Evolutionary conservation across 2,797 vertebrate genomes (phyloP).

Genomic region (Pteronotus mesoamericanus): DNA sequence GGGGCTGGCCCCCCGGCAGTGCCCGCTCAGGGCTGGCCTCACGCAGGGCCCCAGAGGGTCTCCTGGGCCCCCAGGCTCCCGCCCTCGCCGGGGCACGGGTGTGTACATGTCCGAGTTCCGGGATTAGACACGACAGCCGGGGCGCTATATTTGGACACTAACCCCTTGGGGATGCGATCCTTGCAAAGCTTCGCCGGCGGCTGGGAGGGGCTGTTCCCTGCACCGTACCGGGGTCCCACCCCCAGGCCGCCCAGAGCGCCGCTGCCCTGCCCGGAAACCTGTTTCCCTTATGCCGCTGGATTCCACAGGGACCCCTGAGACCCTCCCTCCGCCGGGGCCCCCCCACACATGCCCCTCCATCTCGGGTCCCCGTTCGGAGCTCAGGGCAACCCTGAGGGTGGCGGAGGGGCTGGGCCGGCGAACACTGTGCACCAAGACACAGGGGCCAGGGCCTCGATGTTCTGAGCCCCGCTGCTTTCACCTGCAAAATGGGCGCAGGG

Average conservation of each 20-base stretch:
- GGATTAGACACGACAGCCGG: not conserved
- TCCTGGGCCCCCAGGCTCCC: not conserved
- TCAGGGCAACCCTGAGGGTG: rapidly evolving
- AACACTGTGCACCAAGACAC: rapidly evolving
- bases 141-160: not conserved
- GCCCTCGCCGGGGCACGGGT: rapidly evolving
- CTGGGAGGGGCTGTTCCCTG: not conserved
- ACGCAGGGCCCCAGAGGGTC: not conserved
- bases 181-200: rapidly evolving
- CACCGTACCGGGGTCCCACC: rapidly evolving
- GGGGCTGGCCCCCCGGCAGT: not conserved
- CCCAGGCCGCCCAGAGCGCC: rapidly evolving
- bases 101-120: not conserved
- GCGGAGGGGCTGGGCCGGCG: not conserved
- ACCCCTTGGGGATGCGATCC: not conserved
- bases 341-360: rapidly evolving
- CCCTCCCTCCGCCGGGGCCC: not conserved
- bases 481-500: not conserved
- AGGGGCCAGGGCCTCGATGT: not conserved
- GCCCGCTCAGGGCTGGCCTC: not conserved
- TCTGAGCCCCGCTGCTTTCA: not conserved
- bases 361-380: rapidly evolving
- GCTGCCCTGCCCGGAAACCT: rapidly evolving
- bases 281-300: not conserved
- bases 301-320: rapidly evolving